A percentile compares a stretch with the other conserved stretches of the same genome.
Evolutionary conservation across 2,797 vertebrate species (phyloP).

Genomic region (Petrocephalus schoutedeni): DNA sequence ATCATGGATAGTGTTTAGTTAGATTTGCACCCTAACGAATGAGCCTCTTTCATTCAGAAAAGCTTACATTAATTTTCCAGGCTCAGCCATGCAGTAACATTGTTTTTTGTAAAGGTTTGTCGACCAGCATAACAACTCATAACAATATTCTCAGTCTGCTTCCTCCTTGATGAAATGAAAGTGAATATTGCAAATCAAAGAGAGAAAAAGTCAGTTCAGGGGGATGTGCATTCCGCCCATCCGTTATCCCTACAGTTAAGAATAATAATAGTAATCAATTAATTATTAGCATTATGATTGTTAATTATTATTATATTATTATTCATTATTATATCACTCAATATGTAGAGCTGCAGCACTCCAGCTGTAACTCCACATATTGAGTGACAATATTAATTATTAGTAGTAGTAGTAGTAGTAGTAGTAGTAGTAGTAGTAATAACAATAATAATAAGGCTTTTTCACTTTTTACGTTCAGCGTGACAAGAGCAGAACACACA

Average conservation of each 20-base stretch:
- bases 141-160: not conserved
- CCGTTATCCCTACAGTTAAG: not conserved
- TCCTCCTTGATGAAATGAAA: not conserved
- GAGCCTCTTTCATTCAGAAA: not conserved
- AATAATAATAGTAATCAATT: not conserved
- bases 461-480: no score
- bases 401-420: no score
- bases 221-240: not conserved
- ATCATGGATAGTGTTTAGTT: not conserved
- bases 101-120: not conserved
- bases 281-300: no score
- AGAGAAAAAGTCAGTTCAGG: not conserved
- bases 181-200: not conserved
- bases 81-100: not conserved
- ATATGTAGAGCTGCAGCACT: no score
- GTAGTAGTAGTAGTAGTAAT: no score
- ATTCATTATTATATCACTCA: no score
- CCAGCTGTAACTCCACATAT: no score
- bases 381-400: no score
- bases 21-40: not conserved
- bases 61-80: not conserved
- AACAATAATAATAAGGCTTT: no score
- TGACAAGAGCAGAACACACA: no score
- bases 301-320: no score
- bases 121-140: not conserved